These are phyloP conservation scores for Acanthopleura granulata DNA, from an alignment of 2,888 invertebrate species.

Conservation along the genomic window DNA sequence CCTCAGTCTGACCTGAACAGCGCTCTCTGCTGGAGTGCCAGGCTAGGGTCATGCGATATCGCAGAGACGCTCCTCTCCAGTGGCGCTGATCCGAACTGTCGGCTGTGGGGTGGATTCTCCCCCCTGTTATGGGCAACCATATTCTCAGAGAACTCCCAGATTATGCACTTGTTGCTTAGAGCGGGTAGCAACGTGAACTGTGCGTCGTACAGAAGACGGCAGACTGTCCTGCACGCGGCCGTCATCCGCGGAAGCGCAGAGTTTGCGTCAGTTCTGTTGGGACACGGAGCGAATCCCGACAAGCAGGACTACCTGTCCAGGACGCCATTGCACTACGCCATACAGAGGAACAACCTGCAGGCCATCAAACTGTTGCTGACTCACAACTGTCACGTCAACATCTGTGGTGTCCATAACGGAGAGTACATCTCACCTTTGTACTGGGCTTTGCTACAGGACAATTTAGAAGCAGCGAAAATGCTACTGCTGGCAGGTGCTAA, in stretches of 20 bases:
- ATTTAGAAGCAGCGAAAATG: conserved; percentile 43
- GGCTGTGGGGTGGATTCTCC: conserved; percentile 46
- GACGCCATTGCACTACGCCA: conserved; percentile 44
- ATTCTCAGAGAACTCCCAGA: conserved; percentile 35
- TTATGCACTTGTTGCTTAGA: conserved; percentile 33
- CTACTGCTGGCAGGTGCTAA: conserved; percentile 45
- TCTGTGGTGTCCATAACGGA: conserved; percentile 41
- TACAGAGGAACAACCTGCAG: conserved; percentile 31
- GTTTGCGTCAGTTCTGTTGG: conserved; percentile 31
- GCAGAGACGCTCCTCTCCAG: conserved; percentile 31
- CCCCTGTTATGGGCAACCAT: conserved; percentile 46
- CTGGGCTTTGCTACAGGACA: conserved; percentile 41
- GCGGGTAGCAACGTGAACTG: conserved; percentile 39
- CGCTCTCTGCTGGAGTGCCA: conserved; percentile 45
- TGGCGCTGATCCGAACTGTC: conserved; percentile 39
- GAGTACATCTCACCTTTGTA: conserved; percentile 42
- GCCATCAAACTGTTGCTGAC: conserved; percentile 38
- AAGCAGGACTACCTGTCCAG: conserved; percentile 41
- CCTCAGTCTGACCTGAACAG: conserved; percentile 32
- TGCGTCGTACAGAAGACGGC: conserved; percentile 37
- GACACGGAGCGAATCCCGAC: conserved; percentile 39
- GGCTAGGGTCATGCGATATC: conserved; percentile 39
- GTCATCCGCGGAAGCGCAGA: conserved; percentile 37
- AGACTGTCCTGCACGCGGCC: conserved; percentile 47
- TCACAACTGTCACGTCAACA: conserved; percentile 43